Base-by-base conservation (phyloP, 1,140 invertebrate genomes). In the Calliphora vicina region DNA sequence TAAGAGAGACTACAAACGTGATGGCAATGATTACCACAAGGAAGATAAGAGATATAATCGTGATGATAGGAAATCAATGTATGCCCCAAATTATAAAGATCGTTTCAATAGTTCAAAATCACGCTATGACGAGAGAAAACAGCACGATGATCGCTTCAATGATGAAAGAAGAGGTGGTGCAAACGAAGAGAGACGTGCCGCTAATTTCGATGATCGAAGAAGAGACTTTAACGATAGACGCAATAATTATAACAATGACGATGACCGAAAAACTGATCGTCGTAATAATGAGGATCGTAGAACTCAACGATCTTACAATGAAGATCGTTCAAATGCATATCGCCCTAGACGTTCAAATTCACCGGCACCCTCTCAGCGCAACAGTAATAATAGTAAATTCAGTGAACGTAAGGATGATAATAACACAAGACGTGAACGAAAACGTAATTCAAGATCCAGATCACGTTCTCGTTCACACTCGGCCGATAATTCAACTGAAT, bases 391-490 rank as follows among this genome's bases (percentile, higher is more conserved):
- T 80, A 25, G 42, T 25, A 72, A 82, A 61, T 80, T 78, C 13
- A 74, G 61, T 45, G 72, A 81, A 23, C 71, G 80, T 81, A 23
- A 57, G 2, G 57, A 76, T 61, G 45, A 82, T 29, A 45, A 29
- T 78, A 13, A n/a, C 8, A 26, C 23, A 23, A 81, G 25, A 26
- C 80, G 25, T 50, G 45, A 42, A 1, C 45, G 12, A 23, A 80
- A 43, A 82, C 78, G 20, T 20, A 35, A 76, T 80, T 23, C 84
- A 84, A 35, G 84, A 82, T 82, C 61, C 2, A 6, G 23, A 67
- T 67, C 61, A 25, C 45, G 20, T 23, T 67, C 61, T 8, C n/a
- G 61, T 20, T 67, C 61, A 23, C 2, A 23, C 9, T 86, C 85
- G n/a, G n/a, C 23, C 2, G 42, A 26, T 12, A 78, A 78, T 6